Percentiles rank a stretch among this genome's conserved stretches.
Conservation (phyloP, 1,140 invertebrate species). For the Euwallacea fornicatus region DNA sequence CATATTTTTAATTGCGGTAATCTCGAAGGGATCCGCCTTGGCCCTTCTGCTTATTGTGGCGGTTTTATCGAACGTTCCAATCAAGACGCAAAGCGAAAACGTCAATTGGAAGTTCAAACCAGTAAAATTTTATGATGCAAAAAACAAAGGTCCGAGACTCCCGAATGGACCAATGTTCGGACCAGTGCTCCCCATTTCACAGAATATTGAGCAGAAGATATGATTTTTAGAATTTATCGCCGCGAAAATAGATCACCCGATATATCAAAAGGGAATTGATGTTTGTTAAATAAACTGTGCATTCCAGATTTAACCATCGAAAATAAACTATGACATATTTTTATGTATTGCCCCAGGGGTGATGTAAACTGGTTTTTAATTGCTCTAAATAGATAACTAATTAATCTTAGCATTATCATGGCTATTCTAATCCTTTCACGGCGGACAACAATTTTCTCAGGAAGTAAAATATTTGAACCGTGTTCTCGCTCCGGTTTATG, state of each 20-base stretch:
- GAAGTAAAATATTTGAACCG: background rate
- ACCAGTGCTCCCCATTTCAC: constrained; percentile 16
- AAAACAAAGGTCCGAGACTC: constrained; percentile 8
- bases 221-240: constrained; percentile 16
- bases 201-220: constrained; percentile 22
- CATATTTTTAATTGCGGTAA: constrained; percentile 35
- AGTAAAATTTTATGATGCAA: constrained; percentile 14
- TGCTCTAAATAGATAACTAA: too few species aligned
- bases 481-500: background rate
- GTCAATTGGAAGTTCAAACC: background rate
- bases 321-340: too few species aligned
- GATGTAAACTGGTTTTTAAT: too few species aligned
- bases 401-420: too few species aligned
- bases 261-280: background rate
- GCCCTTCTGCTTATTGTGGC: background rate
- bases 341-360: too few species aligned
- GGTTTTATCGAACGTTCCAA: background rate
- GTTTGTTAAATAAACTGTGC: constrained; percentile 10
- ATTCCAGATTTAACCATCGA: too few species aligned
- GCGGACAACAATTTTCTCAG: background rate
- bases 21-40: constrained; percentile 12
- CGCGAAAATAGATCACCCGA: constrained; percentile 8
- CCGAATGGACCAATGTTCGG: constrained; percentile 9
- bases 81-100: background rate
- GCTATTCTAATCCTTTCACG: background rate